Evolutionary conservation across 1,140 invertebrate species (phyloP).

Genomic region (Medauroidea extradentata): DNA sequence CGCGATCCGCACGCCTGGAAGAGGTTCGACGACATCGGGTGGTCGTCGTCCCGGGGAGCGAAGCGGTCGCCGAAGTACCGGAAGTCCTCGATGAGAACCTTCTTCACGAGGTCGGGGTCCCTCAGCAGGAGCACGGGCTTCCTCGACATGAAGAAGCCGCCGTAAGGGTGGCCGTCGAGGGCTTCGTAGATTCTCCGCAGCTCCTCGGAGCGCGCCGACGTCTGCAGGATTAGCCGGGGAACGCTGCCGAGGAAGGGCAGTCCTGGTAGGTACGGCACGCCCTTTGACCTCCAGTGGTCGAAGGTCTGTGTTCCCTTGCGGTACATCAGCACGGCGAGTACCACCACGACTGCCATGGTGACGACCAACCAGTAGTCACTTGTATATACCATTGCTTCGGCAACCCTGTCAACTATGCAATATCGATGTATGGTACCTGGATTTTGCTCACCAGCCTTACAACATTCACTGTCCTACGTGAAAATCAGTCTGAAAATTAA

Average conservation of each 20-base stretch:
- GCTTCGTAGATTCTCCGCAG: no score
- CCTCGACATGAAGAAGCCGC: constrained; percentile 14
- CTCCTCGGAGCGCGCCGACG: no score
- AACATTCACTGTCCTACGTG: no score
- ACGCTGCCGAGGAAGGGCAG: constrained; percentile 44
- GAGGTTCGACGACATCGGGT: constrained; percentile 5
- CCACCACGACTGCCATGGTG: no score
- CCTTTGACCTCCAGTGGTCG: constrained; percentile 43
- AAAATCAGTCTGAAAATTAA: no score
- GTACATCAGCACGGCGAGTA: constrained; percentile 25
- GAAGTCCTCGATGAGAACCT: constrained; percentile 29
- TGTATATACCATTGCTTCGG: no score
- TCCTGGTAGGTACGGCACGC: constrained; percentile 42
- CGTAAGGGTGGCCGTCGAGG: constrained; percentile 2
- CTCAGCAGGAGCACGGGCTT: constrained; percentile 26
- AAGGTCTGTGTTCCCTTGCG: constrained; percentile 42
- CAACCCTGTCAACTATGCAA: no score
- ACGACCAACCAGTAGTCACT: no score
- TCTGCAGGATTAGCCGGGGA: no score
- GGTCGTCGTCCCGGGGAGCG: background rate
- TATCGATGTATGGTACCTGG: no score
- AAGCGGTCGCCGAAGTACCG: constrained; percentile 12
- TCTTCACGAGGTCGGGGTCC: constrained; percentile 32
- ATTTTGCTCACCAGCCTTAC: no score
- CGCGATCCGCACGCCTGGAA: constrained; percentile 6